phyloP scores from a whole-genome alignment of 2,113 vertebrate genomes.

The Etheostoma cragini region DNA sequence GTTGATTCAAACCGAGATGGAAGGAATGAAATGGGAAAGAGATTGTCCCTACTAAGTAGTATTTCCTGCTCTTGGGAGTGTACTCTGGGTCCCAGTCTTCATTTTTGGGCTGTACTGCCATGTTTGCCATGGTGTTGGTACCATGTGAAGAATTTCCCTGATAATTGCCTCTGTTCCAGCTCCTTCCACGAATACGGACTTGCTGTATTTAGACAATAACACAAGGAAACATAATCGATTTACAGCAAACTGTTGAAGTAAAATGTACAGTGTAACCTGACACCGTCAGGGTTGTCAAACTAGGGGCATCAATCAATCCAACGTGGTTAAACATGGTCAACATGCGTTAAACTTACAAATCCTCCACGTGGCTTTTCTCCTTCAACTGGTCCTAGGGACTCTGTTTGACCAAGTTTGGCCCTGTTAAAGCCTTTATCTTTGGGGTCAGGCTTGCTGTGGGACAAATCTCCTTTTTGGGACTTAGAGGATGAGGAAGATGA shows the following conservation, averaged over 20 bases:
- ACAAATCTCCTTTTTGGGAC: constrained; percentile 85
- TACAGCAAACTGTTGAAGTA: background rate
- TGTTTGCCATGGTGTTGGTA: constrained; percentile 75
- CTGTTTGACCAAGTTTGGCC: constrained; percentile 85
- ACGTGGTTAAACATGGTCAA: no score
- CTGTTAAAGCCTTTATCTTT: constrained; percentile 87
- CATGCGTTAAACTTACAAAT: constrained; percentile 87
- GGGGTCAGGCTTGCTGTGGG: constrained; percentile 85
- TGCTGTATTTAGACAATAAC: constrained; percentile 79
- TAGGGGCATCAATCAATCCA: background rate
- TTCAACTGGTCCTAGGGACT: constrained; percentile 85
- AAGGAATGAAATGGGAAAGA: background rate
- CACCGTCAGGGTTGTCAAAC: background rate
- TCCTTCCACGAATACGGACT: constrained; percentile 90
- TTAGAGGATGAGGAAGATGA: constrained; percentile 87
- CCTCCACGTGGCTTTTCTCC: constrained; percentile 86
- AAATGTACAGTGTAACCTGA: background rate
- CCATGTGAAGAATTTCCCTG: constrained; percentile 86
- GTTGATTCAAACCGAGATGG: background rate
- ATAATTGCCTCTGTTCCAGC: constrained; percentile 91
- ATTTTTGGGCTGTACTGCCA: constrained; percentile 83
- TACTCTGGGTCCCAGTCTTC: constrained; percentile 95
- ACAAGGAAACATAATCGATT: background rate
- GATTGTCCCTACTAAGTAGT: constrained; percentile 90
- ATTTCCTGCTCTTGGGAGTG: constrained; percentile 94